Evolutionary conservation across 2,797 vertebrate genomes (phyloP), one percentile per base, ranked within the genome.

Genomic region (Morelia viridis): DNA sequence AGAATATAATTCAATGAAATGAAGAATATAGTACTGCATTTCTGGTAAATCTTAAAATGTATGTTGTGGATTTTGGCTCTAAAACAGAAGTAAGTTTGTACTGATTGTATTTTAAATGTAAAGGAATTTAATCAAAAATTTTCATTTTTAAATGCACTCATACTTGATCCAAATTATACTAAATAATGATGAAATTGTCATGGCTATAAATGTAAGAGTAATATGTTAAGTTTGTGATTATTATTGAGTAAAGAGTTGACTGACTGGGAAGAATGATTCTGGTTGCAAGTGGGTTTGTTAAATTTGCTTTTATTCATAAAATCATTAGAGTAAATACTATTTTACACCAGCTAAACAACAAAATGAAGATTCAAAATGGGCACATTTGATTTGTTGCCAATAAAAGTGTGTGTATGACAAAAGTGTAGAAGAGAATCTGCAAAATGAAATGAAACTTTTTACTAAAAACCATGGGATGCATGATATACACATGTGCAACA

Each of bases 241-340:
- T 0, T 94, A 92, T 53, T 88, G 61, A 93, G 76, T 89, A 80
- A 95, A 93, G 91, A 26, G 4, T 19, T 87, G 53, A 31, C 35
- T 71, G 62, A 60, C 1, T 41, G 7, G 60, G 80, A 94, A 95
- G 94, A 92, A 90, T 91, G 93, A 93, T 60, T 85, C 53, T 53
- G 85, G n/a, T 89, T 94, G 89, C 94, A 94, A 90, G 95, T 92
- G 91, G 85, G 91, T 92, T 83, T 93, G 93, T 93, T n/a, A 24
- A 84, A 84, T 85, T 93, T 96, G 96, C 95, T 95, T 95, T 96
- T 96, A 19, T 53, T 22, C 31, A 9, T 46, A 13, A 15, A 80
- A 71, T 80, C 22, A 8, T 3, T 64, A 53, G 58, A 80, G 56
- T 13, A 89, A 89, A 28, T 19, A 60, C 24, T 80, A 46, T 90